Percentiles rank a stretch among this genome's conserved stretches.
Conservation (phyloP, 2,888 invertebrate species). For the Herminia tarsipennalis region DNA sequence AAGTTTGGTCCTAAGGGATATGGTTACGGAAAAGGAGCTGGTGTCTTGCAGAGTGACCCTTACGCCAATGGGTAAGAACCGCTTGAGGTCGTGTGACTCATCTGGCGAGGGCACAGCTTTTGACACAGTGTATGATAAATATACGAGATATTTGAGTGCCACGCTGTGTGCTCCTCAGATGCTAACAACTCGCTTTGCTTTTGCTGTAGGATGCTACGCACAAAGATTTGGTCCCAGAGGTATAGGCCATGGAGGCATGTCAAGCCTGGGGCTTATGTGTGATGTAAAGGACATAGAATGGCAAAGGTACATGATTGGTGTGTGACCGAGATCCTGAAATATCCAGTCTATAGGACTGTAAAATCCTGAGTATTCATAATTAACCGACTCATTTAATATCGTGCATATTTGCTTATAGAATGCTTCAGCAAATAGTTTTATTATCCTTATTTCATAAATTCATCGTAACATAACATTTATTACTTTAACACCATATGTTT, state of each 20-base stretch:
- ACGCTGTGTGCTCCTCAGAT: slow-evolving; percentile 70
- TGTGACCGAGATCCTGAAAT: slow-evolving; percentile 48
- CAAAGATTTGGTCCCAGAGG: slow-evolving; percentile 98
- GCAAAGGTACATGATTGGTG: slow-evolving; percentile 87
- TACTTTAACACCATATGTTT: slow-evolving; percentile 34
- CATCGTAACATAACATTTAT: slow-evolving; percentile 33
- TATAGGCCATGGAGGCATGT: slow-evolving; percentile 96
- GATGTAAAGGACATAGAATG: slow-evolving; percentile 92
- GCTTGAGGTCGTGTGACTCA: slow-evolving; percentile 65
- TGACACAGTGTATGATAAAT: slow-evolving; percentile 28
- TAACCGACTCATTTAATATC: slow-evolving; percentile 52
- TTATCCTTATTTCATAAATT: slow-evolving; percentile 21
- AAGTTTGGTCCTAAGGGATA: slow-evolving; percentile 99
- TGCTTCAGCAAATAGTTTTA: slow-evolving; percentile 65
- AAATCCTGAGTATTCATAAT: slow-evolving; percentile 43
- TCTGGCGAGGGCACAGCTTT: slow-evolving; percentile 76
- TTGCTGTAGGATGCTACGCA: slow-evolving; percentile 95
- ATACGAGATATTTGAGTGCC: slow-evolving; percentile 31
- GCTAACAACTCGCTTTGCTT: slow-evolving; percentile 76
- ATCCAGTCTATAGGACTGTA: slow-evolving; percentile 59
- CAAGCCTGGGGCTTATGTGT: slow-evolving; percentile 93
- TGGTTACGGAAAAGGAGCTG: slow-evolving; percentile 98
- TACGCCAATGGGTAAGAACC: slow-evolving; percentile 91
- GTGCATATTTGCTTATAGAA: slow-evolving; percentile 64
- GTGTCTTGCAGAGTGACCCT: slow-evolving; percentile 96